A percentile compares a stretch with the other conserved stretches of the same genome.
These are phyloP conservation scores for Dicaeum eximium DNA, from an alignment of 2,113 vertebrate species.

Conservation along the genomic window DNA sequence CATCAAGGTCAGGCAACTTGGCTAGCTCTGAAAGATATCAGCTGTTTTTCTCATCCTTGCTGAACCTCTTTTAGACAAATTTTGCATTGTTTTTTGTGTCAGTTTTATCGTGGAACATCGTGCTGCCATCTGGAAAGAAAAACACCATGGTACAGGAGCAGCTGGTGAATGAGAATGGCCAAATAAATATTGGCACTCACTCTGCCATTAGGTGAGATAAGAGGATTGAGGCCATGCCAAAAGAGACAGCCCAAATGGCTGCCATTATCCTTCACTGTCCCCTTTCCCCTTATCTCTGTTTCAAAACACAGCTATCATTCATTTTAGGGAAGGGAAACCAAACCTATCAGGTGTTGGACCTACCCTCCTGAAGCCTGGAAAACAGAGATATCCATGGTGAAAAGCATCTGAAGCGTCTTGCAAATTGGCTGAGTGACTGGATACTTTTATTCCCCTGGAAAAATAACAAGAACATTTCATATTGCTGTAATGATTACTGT, in stretches of 20 bases:
- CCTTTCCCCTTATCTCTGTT: conserved; percentile 61
- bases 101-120: conserved; percentile 77
- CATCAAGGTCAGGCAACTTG: conserved; percentile 73
- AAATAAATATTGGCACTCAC: conserved; percentile 79
- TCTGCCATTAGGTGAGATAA: conserved; percentile 78
- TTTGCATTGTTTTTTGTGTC: conserved; percentile 80
- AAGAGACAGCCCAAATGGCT: conserved; percentile 37
- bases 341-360: conserved; percentile 44
- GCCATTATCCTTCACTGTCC: conserved; percentile 53
- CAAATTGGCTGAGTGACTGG: neutral
- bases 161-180: conserved; percentile 77
- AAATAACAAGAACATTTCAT: conserved; percentile 28
- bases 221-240: conserved; percentile 66
- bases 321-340: conserved; percentile 36
- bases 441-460: conserved; percentile 5
- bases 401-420: conserved; percentile 5
- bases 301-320: conserved; percentile 61
- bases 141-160: conserved; percentile 76
- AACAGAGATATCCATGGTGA: conserved; percentile 33
- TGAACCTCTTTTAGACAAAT: conserved; percentile 79
- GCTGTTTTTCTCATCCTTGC: conserved; percentile 78
- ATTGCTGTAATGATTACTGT: neutral
- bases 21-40: conserved; percentile 75
- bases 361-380: conserved; percentile 21
- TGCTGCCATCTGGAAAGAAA: conserved; percentile 81